phyloP scores from a whole-genome alignment of 2,797 vertebrate genomes.

The Tympanoctomys barrerae region DNA sequence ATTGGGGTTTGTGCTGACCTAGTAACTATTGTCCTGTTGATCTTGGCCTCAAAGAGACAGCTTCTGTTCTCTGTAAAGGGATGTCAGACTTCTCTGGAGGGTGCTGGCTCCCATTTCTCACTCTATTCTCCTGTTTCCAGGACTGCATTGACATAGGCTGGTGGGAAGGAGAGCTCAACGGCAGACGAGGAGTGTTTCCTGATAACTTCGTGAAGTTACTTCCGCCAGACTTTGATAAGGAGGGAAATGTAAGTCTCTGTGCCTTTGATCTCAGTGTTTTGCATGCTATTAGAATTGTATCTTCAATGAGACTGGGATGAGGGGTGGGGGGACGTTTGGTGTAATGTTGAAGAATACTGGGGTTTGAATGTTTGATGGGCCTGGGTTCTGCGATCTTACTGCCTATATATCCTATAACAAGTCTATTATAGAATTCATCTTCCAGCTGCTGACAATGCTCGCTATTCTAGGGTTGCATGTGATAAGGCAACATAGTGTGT shows the following conservation, averaged over 20 bases:
- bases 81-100: not conserved
- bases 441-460: not conserved
- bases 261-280: not conserved
- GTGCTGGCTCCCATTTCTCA: slow-evolving; percentile 45
- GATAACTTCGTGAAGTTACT: slow-evolving; percentile 99
- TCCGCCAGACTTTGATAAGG: slow-evolving; percentile 95
- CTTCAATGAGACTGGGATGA: not conserved
- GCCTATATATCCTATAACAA: not conserved
- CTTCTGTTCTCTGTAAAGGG: not conserved
- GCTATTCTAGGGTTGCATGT: not conserved
- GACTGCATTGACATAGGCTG: slow-evolving; percentile 97
- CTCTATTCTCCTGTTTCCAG: slow-evolving; percentile 85
- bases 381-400: not conserved
- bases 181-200: slow-evolving; percentile 96
- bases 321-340: not conserved
- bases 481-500: not conserved
- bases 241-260: slow-evolving; percentile 90
- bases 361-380: not conserved
- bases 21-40: not conserved
- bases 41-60: not conserved
- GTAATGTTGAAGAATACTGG: not conserved
- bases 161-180: slow-evolving; percentile 98
- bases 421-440: not conserved
- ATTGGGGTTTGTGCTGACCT: slow-evolving; percentile 21
- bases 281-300: not conserved